Conservation (phyloP, 2,113 vertebrate species). For the Leptodactylus fuscus region DNA sequence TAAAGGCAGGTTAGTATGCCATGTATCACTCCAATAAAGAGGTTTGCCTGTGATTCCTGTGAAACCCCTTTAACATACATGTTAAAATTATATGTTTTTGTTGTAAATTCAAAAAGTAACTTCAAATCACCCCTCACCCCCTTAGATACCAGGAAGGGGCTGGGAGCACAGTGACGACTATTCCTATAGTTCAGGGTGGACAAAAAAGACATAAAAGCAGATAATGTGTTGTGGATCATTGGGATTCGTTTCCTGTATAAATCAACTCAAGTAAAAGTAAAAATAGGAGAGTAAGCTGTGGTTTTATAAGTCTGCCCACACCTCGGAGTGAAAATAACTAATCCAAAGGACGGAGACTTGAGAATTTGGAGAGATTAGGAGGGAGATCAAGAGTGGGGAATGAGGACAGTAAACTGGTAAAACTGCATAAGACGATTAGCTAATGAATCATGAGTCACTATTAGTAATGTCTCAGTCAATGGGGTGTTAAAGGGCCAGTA, state of each 20-base stretch:
- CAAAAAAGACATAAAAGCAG: too few species aligned
- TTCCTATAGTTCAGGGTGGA: too few species aligned
- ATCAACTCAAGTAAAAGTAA: background rate
- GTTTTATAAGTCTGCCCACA: background rate
- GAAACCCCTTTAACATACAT: too few species aligned
- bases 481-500: background rate
- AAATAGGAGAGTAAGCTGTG: background rate
- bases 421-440: slow-evolving; percentile 1
- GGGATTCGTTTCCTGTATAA: too few species aligned
- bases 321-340: background rate
- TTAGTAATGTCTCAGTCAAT: background rate
- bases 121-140: background rate
- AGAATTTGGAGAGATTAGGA: slow-evolving; percentile 39
- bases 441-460: slow-evolving; percentile 2
- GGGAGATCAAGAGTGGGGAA: slow-evolving; percentile 19
- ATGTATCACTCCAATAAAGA: too few species aligned
- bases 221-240: too few species aligned
- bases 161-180: background rate
- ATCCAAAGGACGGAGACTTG: background rate
- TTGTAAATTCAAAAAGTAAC: background rate
- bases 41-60: too few species aligned
- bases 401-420: slow-evolving; percentile 33
- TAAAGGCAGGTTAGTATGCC: too few species aligned
- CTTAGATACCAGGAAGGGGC: background rate
- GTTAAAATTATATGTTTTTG: too few species aligned